Percentiles rank a stretch among this genome's conserved stretches.
Evolutionary conservation across 2,797 vertebrate species (phyloP).

Genomic region (Tinamus major): DNA sequence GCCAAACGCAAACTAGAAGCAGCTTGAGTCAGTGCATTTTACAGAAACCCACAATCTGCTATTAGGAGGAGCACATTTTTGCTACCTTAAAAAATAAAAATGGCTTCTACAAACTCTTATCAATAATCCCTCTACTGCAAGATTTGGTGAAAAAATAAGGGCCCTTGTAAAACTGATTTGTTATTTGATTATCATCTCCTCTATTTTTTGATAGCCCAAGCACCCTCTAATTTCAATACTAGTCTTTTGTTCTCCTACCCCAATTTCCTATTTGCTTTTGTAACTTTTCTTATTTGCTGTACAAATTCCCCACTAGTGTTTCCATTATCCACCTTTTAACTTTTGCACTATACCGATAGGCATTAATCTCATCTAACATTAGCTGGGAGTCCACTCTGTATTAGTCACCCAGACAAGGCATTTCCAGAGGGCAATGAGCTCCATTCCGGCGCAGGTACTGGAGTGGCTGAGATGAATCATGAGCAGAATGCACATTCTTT

Average conservation of each 20-base stretch:
- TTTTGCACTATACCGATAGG: not conserved
- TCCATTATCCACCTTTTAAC: not conserved
- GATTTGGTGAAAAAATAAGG: fast-evolving
- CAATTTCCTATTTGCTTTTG: not conserved
- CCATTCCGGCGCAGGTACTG: fast-evolving
- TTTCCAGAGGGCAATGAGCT: not conserved
- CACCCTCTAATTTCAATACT: not conserved
- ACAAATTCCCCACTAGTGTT: not conserved
- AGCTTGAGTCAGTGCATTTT: not conserved
- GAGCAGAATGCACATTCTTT: not conserved
- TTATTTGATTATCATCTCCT: not conserved
- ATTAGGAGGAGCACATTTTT: not conserved
- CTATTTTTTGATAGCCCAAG: not conserved
- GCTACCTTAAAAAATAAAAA: not conserved
- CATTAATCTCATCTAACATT: fast-evolving
- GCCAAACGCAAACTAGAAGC: not conserved
- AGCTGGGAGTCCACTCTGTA: not conserved
- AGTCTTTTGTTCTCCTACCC: not conserved
- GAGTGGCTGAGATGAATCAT: not conserved
- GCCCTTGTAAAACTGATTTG: not conserved
- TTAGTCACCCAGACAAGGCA: not conserved
- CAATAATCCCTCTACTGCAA: fast-evolving
- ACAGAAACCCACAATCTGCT: not conserved
- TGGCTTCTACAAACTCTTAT: not conserved
- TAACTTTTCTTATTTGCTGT: not conserved